These are phyloP conservation scores for Pygocentrus nattereri DNA, from an alignment of 2,797 vertebrate species.

Conservation along the genomic window DNA sequence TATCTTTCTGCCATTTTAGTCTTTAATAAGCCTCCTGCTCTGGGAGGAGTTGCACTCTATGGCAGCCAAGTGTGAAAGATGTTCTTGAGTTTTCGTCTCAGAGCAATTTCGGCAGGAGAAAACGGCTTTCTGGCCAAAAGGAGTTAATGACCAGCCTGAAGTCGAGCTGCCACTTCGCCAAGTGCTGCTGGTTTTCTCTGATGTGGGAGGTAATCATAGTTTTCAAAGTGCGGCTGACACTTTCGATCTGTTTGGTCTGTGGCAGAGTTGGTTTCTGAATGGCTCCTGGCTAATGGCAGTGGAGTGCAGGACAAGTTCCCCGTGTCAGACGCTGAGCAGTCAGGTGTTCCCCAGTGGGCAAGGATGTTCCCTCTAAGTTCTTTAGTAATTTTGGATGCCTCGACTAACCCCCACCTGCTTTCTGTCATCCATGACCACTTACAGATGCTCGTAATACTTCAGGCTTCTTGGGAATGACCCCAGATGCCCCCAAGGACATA, in stretches of 20 bases:
- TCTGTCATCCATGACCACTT: background rate
- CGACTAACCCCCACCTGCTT: no score
- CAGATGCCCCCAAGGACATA: background rate
- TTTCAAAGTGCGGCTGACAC: background rate
- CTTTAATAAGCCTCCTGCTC: background rate
- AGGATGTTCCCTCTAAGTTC: background rate
- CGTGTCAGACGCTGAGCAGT: background rate
- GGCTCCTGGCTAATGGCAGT: background rate
- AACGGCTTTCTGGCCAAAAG: background rate
- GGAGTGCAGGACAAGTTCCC: background rate
- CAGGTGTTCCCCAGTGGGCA: background rate
- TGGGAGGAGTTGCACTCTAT: background rate
- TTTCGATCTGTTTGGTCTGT: background rate
- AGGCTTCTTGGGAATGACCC: background rate
- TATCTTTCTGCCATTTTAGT: background rate
- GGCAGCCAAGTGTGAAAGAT: background rate
- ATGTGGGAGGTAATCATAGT: background rate
- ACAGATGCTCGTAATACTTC: background rate
- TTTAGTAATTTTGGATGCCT: background rate
- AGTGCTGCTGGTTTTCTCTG: background rate
- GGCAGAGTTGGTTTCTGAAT: background rate
- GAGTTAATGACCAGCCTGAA: background rate
- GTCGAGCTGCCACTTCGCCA: background rate
- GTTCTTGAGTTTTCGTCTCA: background rate
- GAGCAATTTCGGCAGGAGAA: slow-evolving; percentile 2